phyloP scores from a whole-genome alignment of 2,113 vertebrate species.

The Oryctolagus cuniculus region mOryCun1.1 NC_091432.1:203245001-203245500 shows the following conservation, averaged over 20 bases:
- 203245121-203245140: conserved; percentile 2
- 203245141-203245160: background rate
- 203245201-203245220: conserved; percentile 2
- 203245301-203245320: conserved; percentile 43
- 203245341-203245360: background rate
- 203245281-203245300: background rate
- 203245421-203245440: conserved; percentile 4
- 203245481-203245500: background rate
- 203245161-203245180: conserved; percentile 10
- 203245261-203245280: background rate
- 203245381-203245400: background rate
- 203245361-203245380: background rate
- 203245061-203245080: conserved; percentile 4
- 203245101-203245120: background rate
- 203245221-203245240: background rate
- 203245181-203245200: background rate
- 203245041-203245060: conserved; percentile 15
- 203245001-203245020: conserved; percentile 23
- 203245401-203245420: background rate
- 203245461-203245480: conserved; percentile 34
- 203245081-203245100: background rate
- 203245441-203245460: background rate
- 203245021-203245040: background rate
- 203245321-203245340: background rate
- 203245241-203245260: background rate